phyloP scores from a whole-genome alignment of 2,888 invertebrate species.

The Poecilus cupreus region DNA sequence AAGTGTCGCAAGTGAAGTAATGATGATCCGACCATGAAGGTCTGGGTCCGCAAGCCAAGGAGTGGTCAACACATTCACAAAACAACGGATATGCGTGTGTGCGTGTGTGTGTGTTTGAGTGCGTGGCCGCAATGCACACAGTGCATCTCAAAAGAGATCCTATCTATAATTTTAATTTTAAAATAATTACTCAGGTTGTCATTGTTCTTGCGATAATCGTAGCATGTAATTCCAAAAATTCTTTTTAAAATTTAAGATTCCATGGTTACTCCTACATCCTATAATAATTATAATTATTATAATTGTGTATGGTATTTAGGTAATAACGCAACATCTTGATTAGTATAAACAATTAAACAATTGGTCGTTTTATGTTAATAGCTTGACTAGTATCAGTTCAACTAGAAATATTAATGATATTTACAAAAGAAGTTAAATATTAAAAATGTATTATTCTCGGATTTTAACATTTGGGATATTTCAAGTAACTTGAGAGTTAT shows the following conservation, averaged over 20 bases:
- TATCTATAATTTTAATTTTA: constrained; percentile 9
- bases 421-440: too few relatives aligned
- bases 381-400: not conserved
- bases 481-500: too few relatives aligned
- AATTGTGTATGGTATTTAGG: too few relatives aligned
- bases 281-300: not conserved
- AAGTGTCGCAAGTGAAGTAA: constrained; percentile 38
- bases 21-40: constrained; percentile 28
- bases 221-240: constrained; percentile 16
- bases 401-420: too few relatives aligned
- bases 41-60: constrained; percentile 26
- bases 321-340: not conserved
- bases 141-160: constrained; percentile 26
- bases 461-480: too few relatives aligned
- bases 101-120: not conserved
- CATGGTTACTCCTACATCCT: not conserved
- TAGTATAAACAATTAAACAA: not conserved
- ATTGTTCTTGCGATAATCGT: constrained; percentile 13
- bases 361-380: not conserved
- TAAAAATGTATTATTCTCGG: too few relatives aligned
- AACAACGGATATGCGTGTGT: not conserved
- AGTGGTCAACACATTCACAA: not conserved
- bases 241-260: not conserved
- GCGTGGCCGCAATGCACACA: constrained; percentile 6
- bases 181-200: not conserved